These are phyloP conservation scores for Caenorhabditis macrosperma DNA, from an alignment of 2,888 invertebrate species.

Conservation along the genomic window DNA sequence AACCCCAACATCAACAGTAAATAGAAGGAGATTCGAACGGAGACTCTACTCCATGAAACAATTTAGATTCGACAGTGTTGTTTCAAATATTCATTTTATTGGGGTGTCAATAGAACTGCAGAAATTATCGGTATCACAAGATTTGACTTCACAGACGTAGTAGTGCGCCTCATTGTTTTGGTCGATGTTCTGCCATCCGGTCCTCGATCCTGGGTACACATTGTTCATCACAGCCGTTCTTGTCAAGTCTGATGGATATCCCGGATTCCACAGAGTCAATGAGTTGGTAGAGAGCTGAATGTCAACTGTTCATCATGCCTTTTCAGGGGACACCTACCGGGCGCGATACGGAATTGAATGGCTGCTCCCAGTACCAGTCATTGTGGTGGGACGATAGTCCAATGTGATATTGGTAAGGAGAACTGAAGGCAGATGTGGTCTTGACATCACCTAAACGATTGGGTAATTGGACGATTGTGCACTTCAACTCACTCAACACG, in stretches of 20 bases:
- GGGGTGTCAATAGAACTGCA: not conserved
- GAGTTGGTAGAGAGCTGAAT: no score
- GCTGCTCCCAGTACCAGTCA: constrained; percentile 5
- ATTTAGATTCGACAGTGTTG: not conserved
- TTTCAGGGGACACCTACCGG: no score
- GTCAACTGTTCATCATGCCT: no score
- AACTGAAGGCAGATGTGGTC: not conserved
- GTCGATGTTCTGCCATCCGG: constrained; percentile 21
- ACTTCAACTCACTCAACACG: no score
- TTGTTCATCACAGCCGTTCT: not conserved
- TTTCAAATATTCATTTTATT: not conserved
- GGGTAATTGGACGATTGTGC: no score
- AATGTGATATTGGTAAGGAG: constrained; percentile 36
- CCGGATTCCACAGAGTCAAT: constrained; percentile 19
- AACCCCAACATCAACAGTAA: no score
- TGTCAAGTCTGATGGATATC: not conserved
- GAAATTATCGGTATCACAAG: constrained; percentile 28
- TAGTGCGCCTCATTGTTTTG: not conserved
- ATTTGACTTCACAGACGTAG: constrained; percentile 11
- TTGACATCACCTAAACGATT: no score
- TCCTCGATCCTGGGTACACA: no score
- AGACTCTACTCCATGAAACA: no score
- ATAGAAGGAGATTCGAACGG: no score
- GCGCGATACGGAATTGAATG: no score
- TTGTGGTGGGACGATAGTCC: constrained; percentile 17